Evolutionary conservation across 2,113 vertebrate genomes (phyloP), one percentile per base, ranked within the genome.

Genomic region (Cyphomyrus plagiostoma): DNA sequence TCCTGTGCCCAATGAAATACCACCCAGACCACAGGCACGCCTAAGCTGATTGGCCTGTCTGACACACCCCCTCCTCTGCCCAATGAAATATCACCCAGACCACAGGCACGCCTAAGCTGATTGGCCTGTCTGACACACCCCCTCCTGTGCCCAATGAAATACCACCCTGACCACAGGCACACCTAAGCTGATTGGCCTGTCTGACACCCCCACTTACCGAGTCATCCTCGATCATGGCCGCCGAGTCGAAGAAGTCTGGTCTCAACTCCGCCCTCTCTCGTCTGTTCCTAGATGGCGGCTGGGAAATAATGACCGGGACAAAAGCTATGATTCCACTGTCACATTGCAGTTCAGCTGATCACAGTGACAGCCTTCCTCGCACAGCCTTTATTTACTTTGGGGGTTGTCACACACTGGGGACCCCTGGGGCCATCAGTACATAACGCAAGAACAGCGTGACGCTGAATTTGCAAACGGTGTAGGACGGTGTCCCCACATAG

Each of bases 181-280:
- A 1, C 46, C 49, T 35, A 1, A 53, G n/a, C 49, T 56, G 9
- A 35, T 2, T 19, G 10, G 85, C 8, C 9, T 15, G 52, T 87
- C 10, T 3, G 23, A 26, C 21, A 3, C 13, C 48, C 26, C 90
- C 88, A 92, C 96, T 96, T 93, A 99, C 98, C 96, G 98, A 99
- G 94, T 99, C 98, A 0, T 99, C 98, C 95, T 99, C 98, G 91
- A 99, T 99, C 96, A 99, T 99, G 89, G 98, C 98, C 90, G 98
- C 98, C 0, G 98, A 99, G 96, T 99, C 98, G 84, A 99, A 99
- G 95, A 99, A 99, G 95, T 99, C 98, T 17, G 98, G 98, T 98
- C 98, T 98, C 93, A 99, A 96, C 90, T 99, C 98, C 0, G 98
- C 98, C 92, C 98, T 92, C 91, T 99, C 98, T 6, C 98, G 97